phyloP scores from a whole-genome alignment of 2,113 vertebrate species.

The Toxostoma redivivum region DNA sequence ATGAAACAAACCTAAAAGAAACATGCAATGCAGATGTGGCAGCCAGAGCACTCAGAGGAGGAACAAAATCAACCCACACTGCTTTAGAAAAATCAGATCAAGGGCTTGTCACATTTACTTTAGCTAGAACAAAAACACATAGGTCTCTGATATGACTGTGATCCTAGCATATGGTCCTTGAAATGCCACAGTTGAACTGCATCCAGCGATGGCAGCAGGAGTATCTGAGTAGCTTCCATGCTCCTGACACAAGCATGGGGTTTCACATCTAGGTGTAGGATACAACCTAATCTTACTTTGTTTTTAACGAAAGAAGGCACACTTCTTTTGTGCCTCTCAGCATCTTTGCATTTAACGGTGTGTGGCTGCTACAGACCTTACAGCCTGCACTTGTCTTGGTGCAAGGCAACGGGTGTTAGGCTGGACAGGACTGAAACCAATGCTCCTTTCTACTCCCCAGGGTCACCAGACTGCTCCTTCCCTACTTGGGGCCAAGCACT shows the following conservation, averaged over 20 bases:
- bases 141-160: not conserved
- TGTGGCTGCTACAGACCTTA: not conserved
- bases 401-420: fast-evolving
- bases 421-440: not conserved
- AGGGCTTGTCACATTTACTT: not conserved
- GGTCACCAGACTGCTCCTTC: not conserved
- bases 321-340: not conserved
- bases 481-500: not conserved
- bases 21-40: not conserved
- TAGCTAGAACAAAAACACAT: not conserved
- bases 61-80: not conserved
- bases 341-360: not conserved
- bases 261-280: not conserved
- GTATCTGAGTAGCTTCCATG: not conserved
- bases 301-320: not conserved
- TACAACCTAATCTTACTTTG: not conserved
- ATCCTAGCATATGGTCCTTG: not conserved
- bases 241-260: not conserved
- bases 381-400: not conserved
- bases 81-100: not conserved
- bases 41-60: not conserved
- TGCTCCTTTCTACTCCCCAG: not conserved
- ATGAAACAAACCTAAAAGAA: not conserved
- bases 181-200: not conserved
- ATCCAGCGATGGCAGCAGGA: not conserved